Base-by-base conservation (phyloP, 2,888 invertebrate genomes). In the Lissonota sp. region DNA sequence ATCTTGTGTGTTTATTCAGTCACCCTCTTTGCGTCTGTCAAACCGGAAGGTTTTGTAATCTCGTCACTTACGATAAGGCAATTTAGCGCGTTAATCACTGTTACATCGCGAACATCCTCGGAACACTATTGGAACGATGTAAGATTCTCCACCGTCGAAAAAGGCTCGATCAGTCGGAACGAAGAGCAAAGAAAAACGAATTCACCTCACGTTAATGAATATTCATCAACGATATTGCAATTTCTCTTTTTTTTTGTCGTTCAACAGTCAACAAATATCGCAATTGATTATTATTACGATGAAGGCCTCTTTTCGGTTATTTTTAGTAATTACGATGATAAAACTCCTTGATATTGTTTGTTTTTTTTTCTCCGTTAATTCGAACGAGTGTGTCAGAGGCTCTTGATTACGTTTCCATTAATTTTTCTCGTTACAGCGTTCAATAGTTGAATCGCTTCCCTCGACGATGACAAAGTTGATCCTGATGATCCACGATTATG, bases 311-410 rank as follows among this genome's bases (percentile, higher is more conserved):
- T 16, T 77, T 64, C 60, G 66, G 77, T 69, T 60, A 58, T 42
- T 49, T 46, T 37, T 44, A 72, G 12, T 60, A 72, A 60, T 42
- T 53, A 67, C 42, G 42, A 14, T 37, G 5, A 53, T 75, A 60
- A 60, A 26, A 53, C 16, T 44, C 12, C 62, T 44, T 3, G 46
- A 14, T 12, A 39, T 60, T 49, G 14, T 62, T 39, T 39, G 10
- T 44, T 46, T 12, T 7, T 10, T 8, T 49, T 55, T 37, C 37
- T 60, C 49, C 80, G 64, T 66, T 66, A 53, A 70, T 58, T 46
- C 66, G 66, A 64, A 72, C 84, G 84, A 84, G 83, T 67, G 87
- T 88, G 89, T 89, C 89, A 88, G 83, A 89, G 87, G 83, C 74
- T 82, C 79, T 77, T 79, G 69, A 75, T 76, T 44, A 46, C 78